Conservation (phyloP, 2,888 invertebrate species). For the Lumbricus terrestris region DNA sequence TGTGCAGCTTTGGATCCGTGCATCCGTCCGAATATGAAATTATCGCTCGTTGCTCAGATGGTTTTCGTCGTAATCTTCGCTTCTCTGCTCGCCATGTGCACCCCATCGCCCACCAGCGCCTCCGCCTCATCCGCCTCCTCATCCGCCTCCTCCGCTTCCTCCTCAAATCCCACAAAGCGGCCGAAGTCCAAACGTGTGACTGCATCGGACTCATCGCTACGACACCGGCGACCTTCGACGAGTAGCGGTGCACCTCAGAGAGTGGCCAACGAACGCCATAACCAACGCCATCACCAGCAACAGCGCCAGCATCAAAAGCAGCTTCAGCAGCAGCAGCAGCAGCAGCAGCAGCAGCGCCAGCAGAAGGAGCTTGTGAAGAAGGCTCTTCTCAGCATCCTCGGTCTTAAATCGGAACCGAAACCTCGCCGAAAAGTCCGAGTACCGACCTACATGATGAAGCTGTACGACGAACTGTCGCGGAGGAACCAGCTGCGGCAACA, state of each 20-base stretch:
- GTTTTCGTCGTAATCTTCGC: neutral
- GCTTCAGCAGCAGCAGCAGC: neutral
- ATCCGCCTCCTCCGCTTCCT: too few species aligned
- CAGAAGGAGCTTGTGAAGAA: neutral
- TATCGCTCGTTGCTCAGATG: constrained; percentile 5
- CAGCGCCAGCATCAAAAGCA: neutral
- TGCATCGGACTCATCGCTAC: neutral
- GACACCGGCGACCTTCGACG: neutral
- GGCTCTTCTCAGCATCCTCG: constrained; percentile 12
- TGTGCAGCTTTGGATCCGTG: neutral
- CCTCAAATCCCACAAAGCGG: neutral
- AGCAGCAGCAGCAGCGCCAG: neutral
- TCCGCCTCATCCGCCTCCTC: too few species aligned
- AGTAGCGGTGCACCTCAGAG: neutral
- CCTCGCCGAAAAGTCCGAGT: neutral
- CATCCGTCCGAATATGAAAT: constrained; percentile 14
- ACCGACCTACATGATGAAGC: constrained; percentile 20
- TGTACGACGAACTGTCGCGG: constrained; percentile 19
- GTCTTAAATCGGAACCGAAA: neutral
- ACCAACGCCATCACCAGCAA: neutral
- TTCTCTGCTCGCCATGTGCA: neutral
- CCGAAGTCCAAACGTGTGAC: neutral
- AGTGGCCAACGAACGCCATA: neutral
- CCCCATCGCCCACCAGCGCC: neutral
- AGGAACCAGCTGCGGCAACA: neutral